Conservation (phyloP, 2,113 vertebrate genomes). For the Nerophis ophidion region DNA sequence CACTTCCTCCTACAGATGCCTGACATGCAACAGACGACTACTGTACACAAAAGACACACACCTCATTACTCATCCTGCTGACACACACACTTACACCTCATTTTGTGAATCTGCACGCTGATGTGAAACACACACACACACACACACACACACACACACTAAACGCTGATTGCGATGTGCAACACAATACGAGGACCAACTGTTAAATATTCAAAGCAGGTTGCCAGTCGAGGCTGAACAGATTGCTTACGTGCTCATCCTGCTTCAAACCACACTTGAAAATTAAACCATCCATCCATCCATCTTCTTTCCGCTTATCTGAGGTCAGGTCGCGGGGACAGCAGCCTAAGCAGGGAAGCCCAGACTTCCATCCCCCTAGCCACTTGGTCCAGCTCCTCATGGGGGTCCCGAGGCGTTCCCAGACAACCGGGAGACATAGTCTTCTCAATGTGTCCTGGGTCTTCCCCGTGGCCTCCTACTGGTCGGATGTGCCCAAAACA, state of each 20-base stretch:
- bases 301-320: no score
- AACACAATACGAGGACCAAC: slow-evolving; percentile 18
- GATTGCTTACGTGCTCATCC: slow-evolving; percentile 6
- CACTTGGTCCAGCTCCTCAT: no score
- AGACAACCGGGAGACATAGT: no score
- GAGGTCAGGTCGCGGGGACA: no score
- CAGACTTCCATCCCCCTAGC: no score
- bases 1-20: background rate
- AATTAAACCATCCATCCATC: no score
- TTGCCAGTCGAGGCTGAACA: slow-evolving; percentile 21
- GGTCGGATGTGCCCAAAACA: no score
- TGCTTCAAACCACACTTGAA: background rate
- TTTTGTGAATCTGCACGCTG: slow-evolving; percentile 31
- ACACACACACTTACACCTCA: slow-evolving; percentile 34
- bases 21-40: slow-evolving; percentile 30
- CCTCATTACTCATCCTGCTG: slow-evolving; percentile 48
- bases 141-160: slow-evolving; percentile 8
- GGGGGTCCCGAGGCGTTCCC: no score
- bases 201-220: slow-evolving; percentile 25
- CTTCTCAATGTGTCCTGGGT: no score
- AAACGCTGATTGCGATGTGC: slow-evolving; percentile 2
- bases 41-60: slow-evolving; percentile 28
- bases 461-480: no score
- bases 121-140: slow-evolving; percentile 26
- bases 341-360: no score